Evolutionary conservation across 2,113 vertebrate genomes (phyloP), one percentile per base, ranked within the genome.

Genomic region (Machaerirhynchus nigripectus): DNA sequence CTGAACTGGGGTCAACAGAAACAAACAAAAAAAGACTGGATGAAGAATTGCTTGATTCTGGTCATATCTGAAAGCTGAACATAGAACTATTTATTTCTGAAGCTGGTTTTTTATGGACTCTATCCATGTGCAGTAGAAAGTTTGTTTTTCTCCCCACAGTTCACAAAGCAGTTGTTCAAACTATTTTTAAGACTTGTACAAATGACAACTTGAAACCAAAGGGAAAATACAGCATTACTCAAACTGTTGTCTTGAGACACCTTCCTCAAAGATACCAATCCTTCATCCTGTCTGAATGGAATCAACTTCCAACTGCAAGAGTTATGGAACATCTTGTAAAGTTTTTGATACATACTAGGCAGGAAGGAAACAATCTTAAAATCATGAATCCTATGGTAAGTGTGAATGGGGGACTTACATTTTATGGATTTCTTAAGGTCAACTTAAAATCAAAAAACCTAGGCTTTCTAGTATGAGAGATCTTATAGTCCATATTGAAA

Each of bases 131-230:
- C 24, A 65, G 42, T 11, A 71, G 39, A 93, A 52, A 81, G 26
- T 6, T 16, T 39, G 1, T 6, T 27, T 65, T 71, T 22, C 22
- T 8, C 8, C 23, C 23, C 59, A 91, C n/a, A 67, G 81, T 91
- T 96, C 81, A 96, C 77, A 93, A 94, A 96, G 90, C 60, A 81
- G 82, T 90, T 91, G 31, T 81, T 95, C 84, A 74, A 91, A 87
- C 44, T 44, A 42, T 71, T 53, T 68, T 93, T 94, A 82, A 93
- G 83, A 84, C 89, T 94, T 96, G 28, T 82, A 75, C 53, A 96
- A 96, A 95, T 95, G 86, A 88, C 85, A 95, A 27, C 33, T 90
- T 97, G 30, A 39, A 93, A 96, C 95, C 42, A 94, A 96, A 95
- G 35, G 30, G 37, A 92, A 96, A 96, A 96, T 82, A 89, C 96